Evolutionary conservation across 2,888 invertebrate genomes (phyloP).

Genomic region (Heliconius cydno): DNA sequence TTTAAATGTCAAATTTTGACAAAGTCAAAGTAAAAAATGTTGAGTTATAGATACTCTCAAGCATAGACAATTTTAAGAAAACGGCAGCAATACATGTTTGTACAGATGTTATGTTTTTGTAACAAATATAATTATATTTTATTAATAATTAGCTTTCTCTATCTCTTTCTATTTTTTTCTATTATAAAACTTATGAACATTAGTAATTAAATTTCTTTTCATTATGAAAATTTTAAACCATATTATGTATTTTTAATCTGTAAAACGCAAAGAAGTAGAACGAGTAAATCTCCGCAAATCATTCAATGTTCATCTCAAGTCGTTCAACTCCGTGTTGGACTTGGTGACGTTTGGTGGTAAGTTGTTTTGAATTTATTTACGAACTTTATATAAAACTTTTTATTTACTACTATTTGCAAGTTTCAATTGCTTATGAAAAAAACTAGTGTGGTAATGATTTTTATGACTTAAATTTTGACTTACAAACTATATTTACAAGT

Average conservation of each 20-base stretch:
- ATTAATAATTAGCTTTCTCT: too few relatives aligned
- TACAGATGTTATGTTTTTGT: too few relatives aligned
- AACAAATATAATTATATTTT: too few relatives aligned
- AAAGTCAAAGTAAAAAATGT: neutral
- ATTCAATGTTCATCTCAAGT: constrained; percentile 45
- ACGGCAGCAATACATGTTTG: too few relatives aligned
- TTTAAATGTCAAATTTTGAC: constrained; percentile 4
- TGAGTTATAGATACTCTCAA: neutral
- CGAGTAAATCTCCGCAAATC: constrained; percentile 45
- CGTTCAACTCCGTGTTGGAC: constrained; percentile 45
- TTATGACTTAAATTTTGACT: neutral
- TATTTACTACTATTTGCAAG: constrained; percentile 11
- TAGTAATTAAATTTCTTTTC: neutral
- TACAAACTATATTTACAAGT: constrained; percentile 47
- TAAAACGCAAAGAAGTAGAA: constrained; percentile 36
- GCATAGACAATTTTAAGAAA: neutral
- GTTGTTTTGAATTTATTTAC: constrained; percentile 35
- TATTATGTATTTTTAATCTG: constrained; percentile 33
- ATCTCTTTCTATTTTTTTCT: neutral
- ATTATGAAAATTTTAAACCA: neutral
- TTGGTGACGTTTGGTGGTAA: constrained; percentile 47
- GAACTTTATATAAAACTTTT: constrained; percentile 31
- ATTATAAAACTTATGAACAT: neutral
- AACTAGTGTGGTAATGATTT: neutral
- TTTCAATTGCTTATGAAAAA: neutral